phyloP scores from a whole-genome alignment of 2,113 vertebrate genomes.

The Sterrhoptilus dennistouni region DNA sequence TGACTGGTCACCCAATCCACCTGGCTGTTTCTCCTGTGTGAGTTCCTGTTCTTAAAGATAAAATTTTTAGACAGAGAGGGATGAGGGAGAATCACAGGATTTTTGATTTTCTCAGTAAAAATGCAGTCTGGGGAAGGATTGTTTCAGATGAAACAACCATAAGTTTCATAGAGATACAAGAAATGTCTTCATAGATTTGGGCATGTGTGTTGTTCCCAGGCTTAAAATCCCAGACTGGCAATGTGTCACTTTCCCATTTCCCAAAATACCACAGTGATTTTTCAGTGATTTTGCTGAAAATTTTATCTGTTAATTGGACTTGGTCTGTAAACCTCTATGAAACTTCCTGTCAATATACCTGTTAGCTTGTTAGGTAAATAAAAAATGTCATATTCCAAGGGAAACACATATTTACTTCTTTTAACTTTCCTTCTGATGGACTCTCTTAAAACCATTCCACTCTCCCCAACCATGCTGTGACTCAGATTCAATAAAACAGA shows the following conservation, averaged over 20 bases:
- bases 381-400: not conserved
- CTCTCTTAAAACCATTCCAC: not conserved
- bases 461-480: not conserved
- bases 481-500: not conserved
- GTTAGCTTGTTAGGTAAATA: not conserved
- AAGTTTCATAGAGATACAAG: not conserved
- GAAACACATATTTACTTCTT: not conserved
- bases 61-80: not conserved
- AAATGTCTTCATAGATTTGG: not conserved
- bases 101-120: not conserved
- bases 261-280: not conserved
- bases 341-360: not conserved
- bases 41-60: not conserved
- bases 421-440: not conserved
- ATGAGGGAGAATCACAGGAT: not conserved
- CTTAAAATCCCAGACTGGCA: not conserved
- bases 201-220: not conserved
- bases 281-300: not conserved
- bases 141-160: not conserved
- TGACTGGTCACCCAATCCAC: not conserved
- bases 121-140: not conserved
- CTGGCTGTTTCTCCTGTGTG: not conserved
- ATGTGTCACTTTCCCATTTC: not conserved
- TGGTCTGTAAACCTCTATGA: not conserved
- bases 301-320: not conserved